Percentiles rank a stretch among this genome's conserved stretches.
phyloP scores from a whole-genome alignment of 2,888 invertebrate species.

The Apocheima hispidaria region DNA sequence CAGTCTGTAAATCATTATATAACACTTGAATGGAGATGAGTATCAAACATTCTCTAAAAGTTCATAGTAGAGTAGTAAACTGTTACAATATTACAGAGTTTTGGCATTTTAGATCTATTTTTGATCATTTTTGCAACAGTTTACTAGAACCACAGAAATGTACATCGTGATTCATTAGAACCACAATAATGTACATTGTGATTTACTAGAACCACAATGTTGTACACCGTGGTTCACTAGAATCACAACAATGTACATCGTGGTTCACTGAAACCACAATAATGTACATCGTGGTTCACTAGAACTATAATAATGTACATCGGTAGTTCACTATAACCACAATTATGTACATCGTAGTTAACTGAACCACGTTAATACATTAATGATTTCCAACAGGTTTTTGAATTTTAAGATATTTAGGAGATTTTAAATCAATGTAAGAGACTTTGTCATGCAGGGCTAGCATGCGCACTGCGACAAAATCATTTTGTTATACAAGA shows the following conservation, averaged over 20 bases:
- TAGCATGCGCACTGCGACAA: too few species aligned
- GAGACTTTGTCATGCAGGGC: too few species aligned
- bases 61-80: constrained; percentile 19
- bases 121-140: too few species aligned
- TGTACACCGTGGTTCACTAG: neutral
- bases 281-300: too few species aligned
- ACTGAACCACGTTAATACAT: neutral
- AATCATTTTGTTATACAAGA: too few species aligned
- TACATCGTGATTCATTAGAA: neutral
- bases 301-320: too few species aligned
- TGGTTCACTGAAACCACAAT: too few species aligned
- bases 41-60: constrained; percentile 17
- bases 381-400: constrained; percentile 6
- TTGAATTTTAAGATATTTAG: neutral
- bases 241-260: too few species aligned
- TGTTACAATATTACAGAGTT: constrained; percentile 4
- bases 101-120: too few species aligned
- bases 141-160: neutral
- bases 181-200: neutral
- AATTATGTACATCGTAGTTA: neutral
- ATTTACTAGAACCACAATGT: constrained; percentile 14
- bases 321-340: too few species aligned
- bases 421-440: too few species aligned
- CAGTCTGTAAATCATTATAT: neutral
- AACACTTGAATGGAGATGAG: constrained; percentile 26